Base-by-base conservation (phyloP, 2,113 vertebrate genomes). In the Regulus satrapa region DNA sequence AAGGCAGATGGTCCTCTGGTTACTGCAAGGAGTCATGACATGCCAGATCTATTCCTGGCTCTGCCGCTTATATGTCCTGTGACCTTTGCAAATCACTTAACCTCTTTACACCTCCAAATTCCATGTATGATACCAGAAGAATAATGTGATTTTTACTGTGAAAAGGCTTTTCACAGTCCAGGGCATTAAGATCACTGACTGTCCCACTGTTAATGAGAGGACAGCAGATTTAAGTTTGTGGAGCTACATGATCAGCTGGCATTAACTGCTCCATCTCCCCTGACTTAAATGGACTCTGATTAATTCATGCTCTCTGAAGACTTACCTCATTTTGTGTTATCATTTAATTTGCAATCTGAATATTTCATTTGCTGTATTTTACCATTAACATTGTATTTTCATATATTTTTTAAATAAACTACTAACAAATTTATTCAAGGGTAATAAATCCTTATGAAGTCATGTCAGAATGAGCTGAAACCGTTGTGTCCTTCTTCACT, bases 1-100 rank as follows among this genome's bases (percentile, higher is more conserved):
- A 93, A 83, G 63, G 49, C 94, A 97, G 78, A 93, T 94, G 75
- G 75, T 94, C 86, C 63, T 88, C 55, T 94, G 78, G 92, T 92
- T 80, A 41, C 58, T 64, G 75, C 41, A 83, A 73, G 41, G 79
- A 73, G 46, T 71, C 88, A 64, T 54, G 71, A 85, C 94, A 95
- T 49, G 77, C 51, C 67, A 75, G 34, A 74, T 92, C 88, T 97
- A 46, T 92, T 93, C 72, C 75, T 89, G 72, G 78, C 82, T 88
- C 72, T 88, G 46, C 67, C 67, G 76, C 78, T 92, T 88, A 34
- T n/a, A 54, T 79, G 14, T 73, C 91, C 74, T 69, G 20, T 0
- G 4, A 79, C 92, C 54, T 92, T 83, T 92, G 66, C 38, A 58
- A 93, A 88, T 69, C 85, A 90, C 54, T 94, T 96, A 85, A 86